Evolutionary conservation across 2,888 invertebrate genomes (phyloP).

Genomic region (Anthophora plumipes): DNA sequence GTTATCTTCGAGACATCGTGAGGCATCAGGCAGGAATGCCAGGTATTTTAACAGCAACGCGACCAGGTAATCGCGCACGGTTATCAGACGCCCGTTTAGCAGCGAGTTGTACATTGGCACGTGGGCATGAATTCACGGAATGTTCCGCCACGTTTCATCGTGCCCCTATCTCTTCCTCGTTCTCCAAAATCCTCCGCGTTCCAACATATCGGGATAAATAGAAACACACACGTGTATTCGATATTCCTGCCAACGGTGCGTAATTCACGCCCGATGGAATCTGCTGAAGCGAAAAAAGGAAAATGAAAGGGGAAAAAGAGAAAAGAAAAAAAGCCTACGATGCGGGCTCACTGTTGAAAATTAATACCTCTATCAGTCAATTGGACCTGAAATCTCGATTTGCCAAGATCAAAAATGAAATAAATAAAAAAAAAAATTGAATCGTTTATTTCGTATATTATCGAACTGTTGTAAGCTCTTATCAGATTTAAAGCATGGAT

Average conservation of each 20-base stretch:
- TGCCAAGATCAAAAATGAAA: too few species aligned
- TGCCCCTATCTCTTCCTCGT: not conserved
- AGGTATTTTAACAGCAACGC: conserved; percentile 56
- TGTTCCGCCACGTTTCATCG: not conserved
- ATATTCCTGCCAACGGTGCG: not conserved
- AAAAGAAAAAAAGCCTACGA: too few species aligned
- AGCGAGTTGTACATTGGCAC: conserved; percentile 11
- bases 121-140: conserved; percentile 36
- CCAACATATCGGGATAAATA: not conserved
- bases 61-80: conserved; percentile 43
- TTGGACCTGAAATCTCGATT: too few species aligned
- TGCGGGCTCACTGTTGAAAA: not conserved
- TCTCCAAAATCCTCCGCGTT: not conserved
- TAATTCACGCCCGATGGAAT: conserved; percentile 1
- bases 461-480: too few species aligned
- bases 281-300: conserved; percentile 23
- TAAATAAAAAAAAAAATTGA: too few species aligned
- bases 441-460: too few species aligned
- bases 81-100: conserved; percentile 42
- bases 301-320: too few species aligned
- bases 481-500: too few species aligned
- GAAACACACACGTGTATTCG: not conserved
- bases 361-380: too few species aligned
- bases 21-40: conserved; percentile 50
- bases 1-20: conserved; percentile 47